Evolutionary conservation across 1,140 invertebrate genomes (phyloP), one percentile per base, ranked within the genome.

Genomic region (Philotrypesis tridentata): DNA sequence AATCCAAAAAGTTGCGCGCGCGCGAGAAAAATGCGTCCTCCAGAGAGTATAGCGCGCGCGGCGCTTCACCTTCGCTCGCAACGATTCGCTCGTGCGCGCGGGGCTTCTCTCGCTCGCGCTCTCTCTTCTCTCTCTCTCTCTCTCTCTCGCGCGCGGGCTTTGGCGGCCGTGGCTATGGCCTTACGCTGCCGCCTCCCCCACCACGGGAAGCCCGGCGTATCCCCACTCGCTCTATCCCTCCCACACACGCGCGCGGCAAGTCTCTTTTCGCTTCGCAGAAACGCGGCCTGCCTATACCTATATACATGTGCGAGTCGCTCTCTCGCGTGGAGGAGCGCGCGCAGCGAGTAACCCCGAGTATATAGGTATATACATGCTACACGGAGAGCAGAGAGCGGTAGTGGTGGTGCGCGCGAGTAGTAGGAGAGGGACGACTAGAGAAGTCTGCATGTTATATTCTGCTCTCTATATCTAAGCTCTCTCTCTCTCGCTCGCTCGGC

Each of bases 151-250:
- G 68, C 68, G 81, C 80, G 76, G 84, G 86, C 86, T 87, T 88
- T 87, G 89, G 86, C 91, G 91, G 89, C 91, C 91, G 90, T 92
- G 91, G 91, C 91, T 92, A 90, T 92, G 91, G 91, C 91, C 91
- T 92, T 92, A 91, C 89, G 83, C 73, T 48, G 61, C 48, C 29
- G 25, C 40, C 71, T 9, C n/a, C n/a, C 17, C 55, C 68, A 23
- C 79, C 72, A 17, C 70, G 0, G 14, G 12, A 1, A 11, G 9
- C 12, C 12, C 40, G 2, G 14, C 17, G 14, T 17, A 55, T 17
- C 48, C 48, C 48, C 48, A 55, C 48, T 55, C 21, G 7, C 17
- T 14, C 14, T 14, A 14, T 55, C 48, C 48, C 48, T 17, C 48
- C 14, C 48, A 6, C 21, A 21, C 48, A 17, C 48, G 21, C 21